These are phyloP conservation scores for Crocodylus rhombifer DNA, from an alignment of 2,797 vertebrate genomes.

Conservation along the genomic window DNA sequence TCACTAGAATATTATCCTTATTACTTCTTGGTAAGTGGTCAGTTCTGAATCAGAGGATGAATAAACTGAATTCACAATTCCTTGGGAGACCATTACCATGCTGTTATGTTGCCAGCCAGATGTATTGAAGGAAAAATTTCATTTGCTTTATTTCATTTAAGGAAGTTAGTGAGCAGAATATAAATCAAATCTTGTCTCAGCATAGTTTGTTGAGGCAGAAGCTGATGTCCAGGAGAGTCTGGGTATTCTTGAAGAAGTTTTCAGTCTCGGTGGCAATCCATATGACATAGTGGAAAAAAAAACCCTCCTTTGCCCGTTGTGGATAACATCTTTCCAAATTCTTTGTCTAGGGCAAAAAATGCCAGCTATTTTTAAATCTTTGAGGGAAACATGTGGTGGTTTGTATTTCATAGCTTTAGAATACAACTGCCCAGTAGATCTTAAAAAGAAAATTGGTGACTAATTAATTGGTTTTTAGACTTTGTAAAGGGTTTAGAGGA, in stretches of 20 bases:
- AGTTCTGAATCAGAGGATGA: background rate
- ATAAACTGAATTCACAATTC: background rate
- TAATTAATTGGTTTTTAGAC: background rate
- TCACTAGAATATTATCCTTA: background rate
- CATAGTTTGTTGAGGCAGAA: background rate
- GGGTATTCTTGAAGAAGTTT: background rate
- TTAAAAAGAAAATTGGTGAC: background rate
- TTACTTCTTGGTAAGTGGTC: background rate
- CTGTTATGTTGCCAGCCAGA: background rate
- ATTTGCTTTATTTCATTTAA: conserved; percentile 5
- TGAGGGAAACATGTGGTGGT: fast-evolving
- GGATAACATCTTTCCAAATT: background rate
- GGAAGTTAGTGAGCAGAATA: background rate
- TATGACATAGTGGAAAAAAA: background rate
- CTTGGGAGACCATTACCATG: background rate
- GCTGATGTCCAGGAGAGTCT: background rate
- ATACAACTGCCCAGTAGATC: background rate
- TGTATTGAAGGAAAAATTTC: background rate
- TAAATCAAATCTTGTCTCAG: background rate
- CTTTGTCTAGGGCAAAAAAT: background rate
- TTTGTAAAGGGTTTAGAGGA: background rate
- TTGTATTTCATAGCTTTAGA: background rate
- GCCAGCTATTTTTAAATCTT: background rate
- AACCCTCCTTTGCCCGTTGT: fast-evolving
- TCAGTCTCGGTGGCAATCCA: fast-evolving